phyloP scores from a whole-genome alignment of 2,888 invertebrate species.

The Auanema freiburgensis region DNA sequence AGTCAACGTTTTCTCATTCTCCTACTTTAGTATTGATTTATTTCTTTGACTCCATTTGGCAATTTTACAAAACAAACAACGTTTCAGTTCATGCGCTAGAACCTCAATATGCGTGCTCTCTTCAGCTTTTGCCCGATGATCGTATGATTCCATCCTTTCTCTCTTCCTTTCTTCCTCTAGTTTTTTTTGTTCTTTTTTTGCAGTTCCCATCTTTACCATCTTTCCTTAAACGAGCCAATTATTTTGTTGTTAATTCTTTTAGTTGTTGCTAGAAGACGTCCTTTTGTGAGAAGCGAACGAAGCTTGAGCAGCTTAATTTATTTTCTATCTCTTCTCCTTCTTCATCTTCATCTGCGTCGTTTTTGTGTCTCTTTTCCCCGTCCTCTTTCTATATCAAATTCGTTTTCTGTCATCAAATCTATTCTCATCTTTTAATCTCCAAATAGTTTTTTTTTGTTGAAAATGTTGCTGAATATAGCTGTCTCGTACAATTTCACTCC shows the following conservation, averaged over 20 bases:
- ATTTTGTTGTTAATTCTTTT: too few relatives aligned
- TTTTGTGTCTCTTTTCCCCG: too few relatives aligned
- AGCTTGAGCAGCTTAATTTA: conserved; percentile 18
- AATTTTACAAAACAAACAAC: too few relatives aligned
- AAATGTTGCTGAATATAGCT: conserved; percentile 7
- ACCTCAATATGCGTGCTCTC: not conserved
- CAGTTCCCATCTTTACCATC: conserved; percentile 4
- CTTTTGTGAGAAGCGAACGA: too few relatives aligned
- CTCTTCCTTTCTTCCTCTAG: not conserved
- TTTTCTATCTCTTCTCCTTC: conserved; percentile 11
- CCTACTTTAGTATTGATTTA: conserved; percentile 5
- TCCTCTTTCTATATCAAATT: not conserved
- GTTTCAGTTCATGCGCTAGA: too few relatives aligned
- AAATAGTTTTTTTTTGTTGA: conserved; percentile 7
- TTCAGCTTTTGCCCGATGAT: conserved; percentile 5
- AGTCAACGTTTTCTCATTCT: conserved; percentile 4
- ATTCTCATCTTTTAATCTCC: conserved; percentile 15
- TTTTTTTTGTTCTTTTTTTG: conserved; percentile 8
- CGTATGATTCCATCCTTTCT: conserved; percentile 5
- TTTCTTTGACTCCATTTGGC: conserved; percentile 4
- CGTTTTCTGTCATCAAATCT: conserved; percentile 5
- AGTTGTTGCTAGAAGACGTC: too few relatives aligned
- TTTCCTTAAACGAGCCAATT: conserved; percentile 6
- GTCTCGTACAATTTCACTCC: too few relatives aligned
- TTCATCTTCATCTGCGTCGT: not conserved